Conservation (phyloP, 2,113 vertebrate species). For the Motacilla tschutschensis region DNA sequence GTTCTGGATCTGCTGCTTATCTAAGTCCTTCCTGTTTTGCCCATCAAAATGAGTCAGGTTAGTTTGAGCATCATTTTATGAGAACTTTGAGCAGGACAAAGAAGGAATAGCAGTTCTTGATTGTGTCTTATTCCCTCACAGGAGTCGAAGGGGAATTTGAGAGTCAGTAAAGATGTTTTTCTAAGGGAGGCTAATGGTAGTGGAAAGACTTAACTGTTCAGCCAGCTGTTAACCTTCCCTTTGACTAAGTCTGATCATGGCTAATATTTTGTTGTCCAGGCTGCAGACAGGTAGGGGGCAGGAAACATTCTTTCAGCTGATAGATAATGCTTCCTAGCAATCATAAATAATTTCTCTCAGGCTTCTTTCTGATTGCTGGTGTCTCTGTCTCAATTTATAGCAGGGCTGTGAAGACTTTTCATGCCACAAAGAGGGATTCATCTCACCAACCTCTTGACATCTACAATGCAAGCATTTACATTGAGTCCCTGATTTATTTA, state of each 20-base stretch:
- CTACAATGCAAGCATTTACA: background rate
- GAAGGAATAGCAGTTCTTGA: background rate
- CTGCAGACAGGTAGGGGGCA: background rate
- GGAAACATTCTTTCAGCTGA: background rate
- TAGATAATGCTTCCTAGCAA: background rate
- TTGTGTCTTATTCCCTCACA: background rate
- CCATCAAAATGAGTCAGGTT: background rate
- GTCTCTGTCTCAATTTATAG: background rate
- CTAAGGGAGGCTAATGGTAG: background rate
- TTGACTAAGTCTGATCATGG: background rate
- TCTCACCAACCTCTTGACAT: background rate
- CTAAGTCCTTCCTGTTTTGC: background rate
- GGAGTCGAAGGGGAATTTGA: background rate
- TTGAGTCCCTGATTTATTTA: background rate
- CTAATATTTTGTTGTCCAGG: background rate
- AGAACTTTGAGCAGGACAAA: background rate
- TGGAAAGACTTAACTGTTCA: background rate
- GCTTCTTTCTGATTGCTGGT: background rate
- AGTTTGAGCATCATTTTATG: background rate
- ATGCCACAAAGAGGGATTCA: background rate
- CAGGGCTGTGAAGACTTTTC: background rate
- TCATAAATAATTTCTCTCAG: background rate
- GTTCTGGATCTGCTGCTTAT: background rate
- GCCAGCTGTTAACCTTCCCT: background rate
- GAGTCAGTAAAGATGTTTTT: background rate